Conservation (phyloP, 2,797 vertebrate genomes). For the Clamator glandarius region DNA sequence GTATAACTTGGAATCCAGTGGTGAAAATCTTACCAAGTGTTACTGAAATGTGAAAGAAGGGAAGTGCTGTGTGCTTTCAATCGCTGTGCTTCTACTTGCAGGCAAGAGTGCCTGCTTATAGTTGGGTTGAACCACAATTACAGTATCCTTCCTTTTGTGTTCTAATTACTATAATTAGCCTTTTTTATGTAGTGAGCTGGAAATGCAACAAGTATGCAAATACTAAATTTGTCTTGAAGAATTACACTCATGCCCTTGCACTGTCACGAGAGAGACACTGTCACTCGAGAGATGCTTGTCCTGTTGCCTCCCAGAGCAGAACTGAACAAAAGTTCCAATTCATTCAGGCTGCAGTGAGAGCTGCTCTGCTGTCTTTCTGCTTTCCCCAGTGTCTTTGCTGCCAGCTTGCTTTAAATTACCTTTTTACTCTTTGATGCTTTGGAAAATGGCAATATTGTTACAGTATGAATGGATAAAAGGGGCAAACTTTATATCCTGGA, state of each 20-base stretch:
- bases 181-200: not conserved
- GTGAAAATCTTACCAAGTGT: not conserved
- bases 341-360: not conserved
- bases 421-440: not conserved
- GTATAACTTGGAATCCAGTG: not conserved
- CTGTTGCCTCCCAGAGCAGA: not conserved
- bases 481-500: not conserved
- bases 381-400: not conserved
- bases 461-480: not conserved
- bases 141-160: not conserved
- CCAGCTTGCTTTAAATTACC: not conserved
- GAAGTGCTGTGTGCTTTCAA: not conserved
- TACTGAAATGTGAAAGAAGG: not conserved
- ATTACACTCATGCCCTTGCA: not conserved
- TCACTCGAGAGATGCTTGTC: not conserved
- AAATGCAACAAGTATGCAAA: not conserved
- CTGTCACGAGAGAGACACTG: not conserved
- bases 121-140: not conserved
- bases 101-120: not conserved
- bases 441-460: not conserved
- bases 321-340: accelerated
- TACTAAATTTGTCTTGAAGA: not conserved
- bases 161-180: not conserved
- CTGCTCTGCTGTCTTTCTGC: not conserved
- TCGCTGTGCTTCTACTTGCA: not conserved